Conservation (phyloP, 2,888 invertebrate species). For the Apoda limacodes region DNA sequence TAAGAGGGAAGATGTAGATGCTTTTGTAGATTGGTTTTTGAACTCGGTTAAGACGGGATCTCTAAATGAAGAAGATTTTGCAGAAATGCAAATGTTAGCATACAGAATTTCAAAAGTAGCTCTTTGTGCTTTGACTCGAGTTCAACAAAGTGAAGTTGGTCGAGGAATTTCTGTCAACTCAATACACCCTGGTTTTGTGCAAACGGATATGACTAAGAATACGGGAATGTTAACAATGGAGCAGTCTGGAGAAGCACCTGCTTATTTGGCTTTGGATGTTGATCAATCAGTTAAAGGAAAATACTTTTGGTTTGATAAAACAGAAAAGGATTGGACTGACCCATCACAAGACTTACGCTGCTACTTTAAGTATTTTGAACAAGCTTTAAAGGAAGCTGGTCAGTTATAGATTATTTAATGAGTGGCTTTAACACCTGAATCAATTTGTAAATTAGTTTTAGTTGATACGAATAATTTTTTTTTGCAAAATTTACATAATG, state of each 20-base stretch:
- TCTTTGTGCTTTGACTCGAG: slow-evolving; percentile 21
- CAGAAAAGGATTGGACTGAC: slow-evolving; percentile 22
- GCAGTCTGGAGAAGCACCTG: slow-evolving; percentile 18
- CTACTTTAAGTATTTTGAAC: slow-evolving; percentile 10
- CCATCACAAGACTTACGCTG: slow-evolving; percentile 12
- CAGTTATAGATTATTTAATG: too few relatives aligned
- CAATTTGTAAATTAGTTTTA: too few relatives aligned
- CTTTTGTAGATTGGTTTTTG: slow-evolving; percentile 25
- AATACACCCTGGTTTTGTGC: slow-evolving; percentile 26
- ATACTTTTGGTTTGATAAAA: slow-evolving; percentile 25
- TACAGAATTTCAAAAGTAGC: slow-evolving; percentile 26
- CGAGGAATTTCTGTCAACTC: slow-evolving; percentile 23
- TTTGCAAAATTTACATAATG: too few relatives aligned
- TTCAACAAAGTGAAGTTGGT: slow-evolving; percentile 20
- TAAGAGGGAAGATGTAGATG: slow-evolving; percentile 20
- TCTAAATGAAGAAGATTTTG: slow-evolving; percentile 22
- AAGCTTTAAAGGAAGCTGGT: too few relatives aligned
- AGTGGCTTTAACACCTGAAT: too few relatives aligned
- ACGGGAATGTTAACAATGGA: slow-evolving; percentile 20
- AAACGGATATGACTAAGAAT: slow-evolving; percentile 22
- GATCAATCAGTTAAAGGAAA: slow-evolving; percentile 25
- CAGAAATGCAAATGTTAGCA: slow-evolving; percentile 15
- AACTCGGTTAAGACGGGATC: slow-evolving; percentile 21
- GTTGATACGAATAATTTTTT: too few relatives aligned
- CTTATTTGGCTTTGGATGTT: slow-evolving; percentile 24